Evolutionary conservation across 2,113 vertebrate genomes (phyloP).

Genomic region (Vidua chalybeata): DNA sequence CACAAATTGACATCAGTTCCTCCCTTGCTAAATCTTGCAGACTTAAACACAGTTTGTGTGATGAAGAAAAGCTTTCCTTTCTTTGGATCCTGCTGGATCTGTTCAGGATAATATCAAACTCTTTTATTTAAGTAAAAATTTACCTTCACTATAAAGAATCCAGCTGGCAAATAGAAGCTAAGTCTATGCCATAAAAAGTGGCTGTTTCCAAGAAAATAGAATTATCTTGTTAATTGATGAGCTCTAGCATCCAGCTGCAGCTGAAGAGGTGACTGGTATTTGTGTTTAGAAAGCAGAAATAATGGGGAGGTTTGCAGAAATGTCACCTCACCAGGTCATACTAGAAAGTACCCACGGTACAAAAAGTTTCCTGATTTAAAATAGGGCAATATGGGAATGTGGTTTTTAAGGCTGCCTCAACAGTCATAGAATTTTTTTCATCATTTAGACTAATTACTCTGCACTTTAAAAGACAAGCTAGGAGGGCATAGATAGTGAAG

Average conservation of each 20-base stretch:
- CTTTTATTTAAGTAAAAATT: not conserved
- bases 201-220: not conserved
- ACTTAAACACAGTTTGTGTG: not conserved
- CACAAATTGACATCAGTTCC: not conserved
- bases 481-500: not conserved
- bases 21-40: not conserved
- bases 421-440: not conserved
- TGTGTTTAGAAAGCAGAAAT: not conserved
- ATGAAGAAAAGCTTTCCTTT: not conserved
- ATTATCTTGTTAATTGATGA: not conserved
- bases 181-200: not conserved
- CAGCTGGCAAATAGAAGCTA: not conserved
- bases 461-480: not conserved
- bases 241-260: not conserved
- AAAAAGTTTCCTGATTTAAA: not conserved
- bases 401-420: not conserved
- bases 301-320: not conserved
- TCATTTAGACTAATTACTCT: not conserved
- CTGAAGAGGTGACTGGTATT: not conserved
- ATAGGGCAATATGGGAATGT: not conserved
- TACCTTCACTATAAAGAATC: not conserved
- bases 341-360: not conserved
- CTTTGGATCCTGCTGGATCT: not conserved
- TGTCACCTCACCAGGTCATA: not conserved
- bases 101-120: not conserved